Base-by-base conservation (phyloP, 2,113 vertebrate genomes). In the Vimba vimba region DNA sequence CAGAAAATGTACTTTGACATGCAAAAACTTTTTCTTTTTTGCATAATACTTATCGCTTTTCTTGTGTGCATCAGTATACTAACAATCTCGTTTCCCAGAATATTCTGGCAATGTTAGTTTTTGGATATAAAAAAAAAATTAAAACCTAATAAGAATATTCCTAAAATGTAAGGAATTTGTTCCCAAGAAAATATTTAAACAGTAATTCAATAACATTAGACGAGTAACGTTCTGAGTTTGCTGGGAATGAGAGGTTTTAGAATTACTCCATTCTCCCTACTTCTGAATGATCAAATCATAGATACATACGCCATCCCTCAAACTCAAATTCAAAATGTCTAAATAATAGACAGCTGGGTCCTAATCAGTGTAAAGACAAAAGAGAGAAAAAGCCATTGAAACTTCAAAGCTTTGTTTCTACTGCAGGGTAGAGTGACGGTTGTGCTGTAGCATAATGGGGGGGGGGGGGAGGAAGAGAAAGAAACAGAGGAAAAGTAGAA, bases 381-480 rank as follows among this genome's bases (percentile, higher is more conserved):
- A 82, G 69, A 64, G 27, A 86, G 73, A n/a, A 73, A 73, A 81
- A 55, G 12, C 69, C n/a, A 86, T 50, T 45, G 73, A 66, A 52
- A 83, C 79, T 77, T 86, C 85, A 83, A 77, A 82, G 85, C 71
- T 19, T 68, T 19, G 79, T 68, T 86, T 81, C 57, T 77, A 75
- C 79, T 55, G 71, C 79, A 83, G 71, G 7, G 27, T 23, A 50
- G 71, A 55, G 30, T 62, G 68, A 75, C 55, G 50, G 47, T 66
- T 57, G 83, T 59, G 68, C 71, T 50, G 52, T 27, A 69, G 79
- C 85, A 33, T 45, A 55, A 64, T 59, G 36, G 73, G 33, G 27
- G 27, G 36, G 73, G 33, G 27, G 27, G 64, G 36, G 71, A 86
- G 52, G 45, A 50, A 50, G 55, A 81, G 86, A 45, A 23, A 68